Evolutionary conservation across 2,797 vertebrate genomes (phyloP).

Genomic region (Heterohyrax brucei): DNA sequence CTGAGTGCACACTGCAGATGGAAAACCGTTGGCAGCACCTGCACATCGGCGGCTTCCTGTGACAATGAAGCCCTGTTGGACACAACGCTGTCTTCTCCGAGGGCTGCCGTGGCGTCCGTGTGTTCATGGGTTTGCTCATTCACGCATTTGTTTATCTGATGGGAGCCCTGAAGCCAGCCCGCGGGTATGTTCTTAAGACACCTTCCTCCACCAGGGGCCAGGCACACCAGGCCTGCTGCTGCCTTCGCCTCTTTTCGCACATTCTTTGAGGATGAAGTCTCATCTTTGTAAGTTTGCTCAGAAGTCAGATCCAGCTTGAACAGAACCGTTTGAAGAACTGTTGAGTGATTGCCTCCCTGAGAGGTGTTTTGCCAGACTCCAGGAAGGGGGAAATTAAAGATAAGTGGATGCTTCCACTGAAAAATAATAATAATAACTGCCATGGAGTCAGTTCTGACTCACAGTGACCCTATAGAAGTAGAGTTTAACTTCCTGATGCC

Average conservation of each 20-base stretch:
- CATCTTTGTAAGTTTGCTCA: not conserved
- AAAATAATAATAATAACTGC: too few relatives aligned
- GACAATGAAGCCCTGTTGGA: accelerated
- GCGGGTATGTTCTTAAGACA: not conserved
- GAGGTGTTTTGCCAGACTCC: accelerated
- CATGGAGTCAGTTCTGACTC: too few relatives aligned
- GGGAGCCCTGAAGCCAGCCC: not conserved
- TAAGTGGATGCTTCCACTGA: too few relatives aligned
- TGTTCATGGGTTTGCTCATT: not conserved
- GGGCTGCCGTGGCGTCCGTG: too few relatives aligned
- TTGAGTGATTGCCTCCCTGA: accelerated
- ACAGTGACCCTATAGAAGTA: too few relatives aligned
- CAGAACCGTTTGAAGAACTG: accelerated
- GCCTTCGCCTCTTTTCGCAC: too few relatives aligned
- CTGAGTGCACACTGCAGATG: accelerated
- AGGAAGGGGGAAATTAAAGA: too few relatives aligned
- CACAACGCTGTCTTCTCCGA: not conserved
- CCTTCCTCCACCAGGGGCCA: too few relatives aligned
- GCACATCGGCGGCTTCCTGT: accelerated
- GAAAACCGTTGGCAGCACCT: accelerated
- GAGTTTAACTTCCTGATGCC: too few relatives aligned
- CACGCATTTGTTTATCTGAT: too few relatives aligned
- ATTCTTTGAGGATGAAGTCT: not conserved
- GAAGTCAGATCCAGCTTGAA: not conserved
- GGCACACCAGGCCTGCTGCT: not conserved